These are phyloP conservation scores for Decapterus maruadsi DNA, from an alignment of 2,797 vertebrate species.

Conservation along the genomic window DNA sequence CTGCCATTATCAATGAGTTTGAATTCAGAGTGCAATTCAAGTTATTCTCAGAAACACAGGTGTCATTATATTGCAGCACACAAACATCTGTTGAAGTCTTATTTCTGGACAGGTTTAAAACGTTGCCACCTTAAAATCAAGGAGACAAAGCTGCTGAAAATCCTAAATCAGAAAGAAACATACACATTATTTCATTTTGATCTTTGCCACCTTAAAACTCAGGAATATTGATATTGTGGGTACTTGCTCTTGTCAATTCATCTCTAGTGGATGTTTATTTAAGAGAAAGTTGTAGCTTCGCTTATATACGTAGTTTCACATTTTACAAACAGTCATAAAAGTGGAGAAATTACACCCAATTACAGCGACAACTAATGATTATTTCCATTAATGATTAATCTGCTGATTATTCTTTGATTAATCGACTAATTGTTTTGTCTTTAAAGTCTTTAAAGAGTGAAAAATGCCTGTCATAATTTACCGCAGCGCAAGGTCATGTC, in stretches of 20 bases:
- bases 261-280: background rate
- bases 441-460: background rate
- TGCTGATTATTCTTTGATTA: background rate
- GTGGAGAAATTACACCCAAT: background rate
- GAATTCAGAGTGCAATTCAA: conserved; percentile 9
- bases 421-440: background rate
- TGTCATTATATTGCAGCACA: conserved; percentile 45
- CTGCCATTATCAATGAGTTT: conserved; percentile 15
- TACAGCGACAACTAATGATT: background rate
- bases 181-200: background rate
- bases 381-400: background rate
- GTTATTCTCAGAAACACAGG: conserved; percentile 40
- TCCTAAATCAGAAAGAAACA: too few species aligned
- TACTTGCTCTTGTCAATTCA: too few species aligned
- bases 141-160: background rate
- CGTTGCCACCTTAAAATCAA: background rate
- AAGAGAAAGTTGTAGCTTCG: background rate
- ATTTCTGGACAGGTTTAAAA: background rate
- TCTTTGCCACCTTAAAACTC: background rate
- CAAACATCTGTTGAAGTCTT: background rate
- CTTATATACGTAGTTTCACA: background rate
- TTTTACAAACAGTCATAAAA: conserved; percentile 3
- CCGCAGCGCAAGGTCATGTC: background rate
- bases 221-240: background rate
- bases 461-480: background rate